Evolutionary conservation across 2,888 invertebrate species (phyloP).

Genomic region (Strigamia maritima): DNA sequence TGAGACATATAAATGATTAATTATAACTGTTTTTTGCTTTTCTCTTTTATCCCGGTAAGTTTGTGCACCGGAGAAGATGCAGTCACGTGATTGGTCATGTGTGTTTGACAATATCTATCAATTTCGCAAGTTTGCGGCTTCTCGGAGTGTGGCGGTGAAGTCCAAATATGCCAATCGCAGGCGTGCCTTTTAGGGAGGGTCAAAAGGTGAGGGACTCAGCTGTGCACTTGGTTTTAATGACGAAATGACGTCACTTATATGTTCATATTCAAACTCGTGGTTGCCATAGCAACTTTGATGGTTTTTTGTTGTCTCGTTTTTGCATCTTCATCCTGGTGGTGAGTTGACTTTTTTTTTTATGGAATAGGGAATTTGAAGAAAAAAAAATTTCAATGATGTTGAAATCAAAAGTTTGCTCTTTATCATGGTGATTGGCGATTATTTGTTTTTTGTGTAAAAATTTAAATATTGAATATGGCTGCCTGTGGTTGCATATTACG

Average conservation of each 20-base stretch:
- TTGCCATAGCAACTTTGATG: neutral
- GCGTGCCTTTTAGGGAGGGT: neutral
- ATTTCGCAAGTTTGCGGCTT: neutral
- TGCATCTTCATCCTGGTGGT: slow-evolving; percentile 27
- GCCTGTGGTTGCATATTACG: neutral
- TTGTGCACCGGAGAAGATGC: neutral
- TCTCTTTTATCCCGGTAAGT: too few relatives aligned
- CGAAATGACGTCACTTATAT: neutral
- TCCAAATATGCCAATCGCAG: slow-evolving; percentile 26
- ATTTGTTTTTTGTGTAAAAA: neutral
- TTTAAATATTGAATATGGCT: too few relatives aligned
- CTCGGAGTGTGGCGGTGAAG: neutral
- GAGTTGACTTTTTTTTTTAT: neutral
- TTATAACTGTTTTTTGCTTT: neutral
- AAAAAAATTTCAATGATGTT: neutral
- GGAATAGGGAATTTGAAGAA: neutral
- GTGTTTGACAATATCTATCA: neutral
- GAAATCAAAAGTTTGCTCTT: neutral
- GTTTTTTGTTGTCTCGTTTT: slow-evolving; percentile 23
- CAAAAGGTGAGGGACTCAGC: slow-evolving; percentile 13
- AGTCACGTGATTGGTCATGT: neutral
- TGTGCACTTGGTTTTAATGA: slow-evolving; percentile 20
- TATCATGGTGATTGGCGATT: neutral
- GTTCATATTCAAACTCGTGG: neutral
- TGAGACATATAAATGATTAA: slow-evolving; percentile 7